A percentile compares a stretch with the other conserved stretches of the same genome.
Conservation (phyloP, 2,888 invertebrate species). For the Embidobia sp. region DNA sequence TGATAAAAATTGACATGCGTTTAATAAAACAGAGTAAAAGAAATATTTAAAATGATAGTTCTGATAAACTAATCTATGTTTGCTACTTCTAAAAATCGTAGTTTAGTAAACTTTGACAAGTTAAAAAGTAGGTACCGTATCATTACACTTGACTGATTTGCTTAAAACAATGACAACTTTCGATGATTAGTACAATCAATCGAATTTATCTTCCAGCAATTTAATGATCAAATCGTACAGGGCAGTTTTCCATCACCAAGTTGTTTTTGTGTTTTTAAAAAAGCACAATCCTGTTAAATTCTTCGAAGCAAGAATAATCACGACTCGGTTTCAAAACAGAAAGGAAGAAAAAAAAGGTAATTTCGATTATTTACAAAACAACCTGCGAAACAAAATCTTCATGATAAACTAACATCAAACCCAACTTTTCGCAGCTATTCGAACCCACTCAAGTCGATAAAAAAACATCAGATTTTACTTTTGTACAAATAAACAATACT, state of each 20-base stretch:
- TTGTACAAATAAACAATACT: constrained; percentile 56
- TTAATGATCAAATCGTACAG: constrained; percentile 51
- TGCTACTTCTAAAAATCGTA: constrained; percentile 73
- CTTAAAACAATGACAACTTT: constrained; percentile 63
- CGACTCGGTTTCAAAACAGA: neutral
- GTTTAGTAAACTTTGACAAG: constrained; percentile 81
- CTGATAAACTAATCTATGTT: constrained; percentile 48
- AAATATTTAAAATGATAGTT: constrained; percentile 18
- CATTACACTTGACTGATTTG: constrained; percentile 65
- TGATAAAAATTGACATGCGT: constrained; percentile 43
- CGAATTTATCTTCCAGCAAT: constrained; percentile 29
- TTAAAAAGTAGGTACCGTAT: constrained; percentile 80
- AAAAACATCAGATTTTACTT: constrained; percentile 21
- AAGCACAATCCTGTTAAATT: constrained; percentile 46
- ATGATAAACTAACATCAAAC: constrained; percentile 22
- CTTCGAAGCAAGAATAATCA: constrained; percentile 27
- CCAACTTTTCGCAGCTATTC: neutral
- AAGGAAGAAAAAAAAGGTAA: neutral
- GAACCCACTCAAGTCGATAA: constrained; percentile 6
- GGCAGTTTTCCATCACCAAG: constrained; percentile 76
- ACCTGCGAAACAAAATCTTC: constrained; percentile 33
- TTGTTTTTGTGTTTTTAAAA: constrained; percentile 41
- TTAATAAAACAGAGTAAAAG: constrained; percentile 9
- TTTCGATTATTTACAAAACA: constrained; percentile 39
- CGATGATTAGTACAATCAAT: constrained; percentile 67